Evolutionary conservation across 2,888 invertebrate genomes (phyloP).

Genomic region (Melanostoma mellinum): DNA sequence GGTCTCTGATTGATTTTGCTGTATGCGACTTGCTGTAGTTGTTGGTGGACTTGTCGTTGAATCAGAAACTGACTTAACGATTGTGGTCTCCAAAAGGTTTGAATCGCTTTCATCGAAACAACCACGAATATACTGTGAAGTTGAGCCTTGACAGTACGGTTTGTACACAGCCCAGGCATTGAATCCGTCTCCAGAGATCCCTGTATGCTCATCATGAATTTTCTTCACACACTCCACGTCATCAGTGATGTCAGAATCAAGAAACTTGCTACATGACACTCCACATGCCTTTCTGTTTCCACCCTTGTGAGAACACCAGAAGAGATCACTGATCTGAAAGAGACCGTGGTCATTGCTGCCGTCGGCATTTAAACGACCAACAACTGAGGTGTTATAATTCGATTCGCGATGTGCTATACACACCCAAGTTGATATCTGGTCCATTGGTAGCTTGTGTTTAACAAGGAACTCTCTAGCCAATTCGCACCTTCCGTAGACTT

Average conservation of each 20-base stretch:
- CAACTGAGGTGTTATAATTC: conserved; percentile 85
- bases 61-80: neutral
- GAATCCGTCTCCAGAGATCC: conserved; percentile 88
- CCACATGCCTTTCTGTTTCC: conserved; percentile 85
- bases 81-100: conserved; percentile 26
- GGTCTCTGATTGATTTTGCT: too few relatives aligned
- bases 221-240: conserved; percentile 86
- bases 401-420: conserved; percentile 88
- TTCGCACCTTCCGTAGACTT: conserved; percentile 87
- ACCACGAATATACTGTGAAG: conserved; percentile 76
- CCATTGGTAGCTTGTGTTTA: conserved; percentile 83
- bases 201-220: conserved; percentile 86
- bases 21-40: conserved; percentile 13
- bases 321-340: conserved; percentile 88
- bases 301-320: conserved; percentile 85
- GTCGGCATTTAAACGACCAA: conserved; percentile 80
- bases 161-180: conserved; percentile 82
- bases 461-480: conserved; percentile 85
- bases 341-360: conserved; percentile 88
- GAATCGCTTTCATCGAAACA: conserved; percentile 75
- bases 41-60: neutral
- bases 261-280: conserved; percentile 84
- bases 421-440: conserved; percentile 85
- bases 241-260: conserved; percentile 87
- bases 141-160: conserved; percentile 77